phyloP scores from a whole-genome alignment of 2,113 vertebrate genomes.

The Ophthalmolycus amberensis region DNA sequence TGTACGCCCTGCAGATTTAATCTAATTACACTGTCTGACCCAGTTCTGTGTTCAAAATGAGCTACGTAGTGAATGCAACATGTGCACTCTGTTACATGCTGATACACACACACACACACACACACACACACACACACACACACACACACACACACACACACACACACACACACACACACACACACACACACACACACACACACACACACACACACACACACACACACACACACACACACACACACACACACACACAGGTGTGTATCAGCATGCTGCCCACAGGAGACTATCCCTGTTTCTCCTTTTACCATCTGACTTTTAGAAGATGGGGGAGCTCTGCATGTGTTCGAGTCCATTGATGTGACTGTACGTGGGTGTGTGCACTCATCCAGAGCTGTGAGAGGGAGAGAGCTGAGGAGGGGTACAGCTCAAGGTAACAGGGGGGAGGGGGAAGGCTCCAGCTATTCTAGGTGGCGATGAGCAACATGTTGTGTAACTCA shows the following conservation, averaged over 20 bases:
- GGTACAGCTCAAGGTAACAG: constrained; percentile 38
- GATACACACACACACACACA: constrained; percentile 56
- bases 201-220: constrained; percentile 55
- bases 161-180: too few relatives aligned
- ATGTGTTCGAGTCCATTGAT: constrained; percentile 5
- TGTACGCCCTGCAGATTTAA: constrained; percentile 39
- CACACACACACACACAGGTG: constrained; percentile 66
- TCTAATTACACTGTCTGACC: constrained; percentile 56
- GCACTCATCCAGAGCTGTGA: constrained; percentile 27
- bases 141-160: too few relatives aligned
- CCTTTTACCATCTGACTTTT: constrained; percentile 61
- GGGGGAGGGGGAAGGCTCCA: constrained; percentile 20
- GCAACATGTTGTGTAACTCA: constrained; percentile 46
- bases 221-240: too few relatives aligned
- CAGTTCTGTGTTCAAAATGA: constrained; percentile 64
- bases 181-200: too few relatives aligned
- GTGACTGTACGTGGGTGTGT: constrained; percentile 9
- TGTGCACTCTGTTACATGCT: constrained; percentile 24
- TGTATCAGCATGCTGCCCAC: constrained; percentile 55
- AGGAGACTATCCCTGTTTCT: constrained; percentile 49
- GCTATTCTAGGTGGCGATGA: constrained; percentile 27
- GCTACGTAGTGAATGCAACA: constrained; percentile 32
- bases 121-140: too few relatives aligned
- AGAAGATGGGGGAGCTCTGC: constrained; percentile 34
- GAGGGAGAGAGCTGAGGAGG: constrained; percentile 13